phyloP scores from a whole-genome alignment of 2,888 invertebrate species.

The Oasisia sp. region DNA sequence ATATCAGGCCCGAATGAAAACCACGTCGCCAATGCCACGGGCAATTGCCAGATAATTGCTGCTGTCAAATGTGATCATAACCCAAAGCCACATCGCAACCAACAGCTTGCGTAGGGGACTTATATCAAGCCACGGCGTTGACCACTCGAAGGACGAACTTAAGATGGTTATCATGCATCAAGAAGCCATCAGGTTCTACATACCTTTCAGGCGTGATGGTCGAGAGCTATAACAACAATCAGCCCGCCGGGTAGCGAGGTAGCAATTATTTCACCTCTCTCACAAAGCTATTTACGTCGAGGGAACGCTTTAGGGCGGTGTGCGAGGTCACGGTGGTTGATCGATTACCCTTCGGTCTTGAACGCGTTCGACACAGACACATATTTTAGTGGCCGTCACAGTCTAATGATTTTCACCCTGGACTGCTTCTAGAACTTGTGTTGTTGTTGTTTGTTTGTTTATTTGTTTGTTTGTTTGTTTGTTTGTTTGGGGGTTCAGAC shows the following conservation, averaged over 20 bases:
- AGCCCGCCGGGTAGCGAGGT: not conserved
- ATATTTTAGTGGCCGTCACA: not conserved
- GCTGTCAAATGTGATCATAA: not conserved
- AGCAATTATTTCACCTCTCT: not conserved
- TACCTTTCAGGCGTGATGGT: not conserved
- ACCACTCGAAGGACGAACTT: not conserved
- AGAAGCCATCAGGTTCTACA: not conserved
- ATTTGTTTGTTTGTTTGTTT: too few relatives aligned
- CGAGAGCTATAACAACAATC: not conserved
- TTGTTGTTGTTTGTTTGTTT: too few relatives aligned
- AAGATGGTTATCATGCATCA: not conserved
- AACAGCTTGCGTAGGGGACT: not conserved
- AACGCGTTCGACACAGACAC: not conserved
- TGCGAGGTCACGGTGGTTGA: not conserved
- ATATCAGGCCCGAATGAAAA: too few relatives aligned
- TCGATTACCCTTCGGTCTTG: not conserved
- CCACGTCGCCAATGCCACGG: not conserved
- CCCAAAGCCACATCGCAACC: not conserved
- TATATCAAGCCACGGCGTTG: not conserved
- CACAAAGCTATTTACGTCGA: not conserved
- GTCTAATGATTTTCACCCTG: too few relatives aligned
- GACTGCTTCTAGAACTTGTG: too few relatives aligned
- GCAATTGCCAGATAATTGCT: not conserved
- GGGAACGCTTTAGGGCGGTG: not conserved
- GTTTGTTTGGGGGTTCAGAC: too few relatives aligned